Evolutionary conservation across 1,140 invertebrate genomes (phyloP), one percentile per base, ranked within the genome.

Genomic region (Conus betulinus): DNA sequence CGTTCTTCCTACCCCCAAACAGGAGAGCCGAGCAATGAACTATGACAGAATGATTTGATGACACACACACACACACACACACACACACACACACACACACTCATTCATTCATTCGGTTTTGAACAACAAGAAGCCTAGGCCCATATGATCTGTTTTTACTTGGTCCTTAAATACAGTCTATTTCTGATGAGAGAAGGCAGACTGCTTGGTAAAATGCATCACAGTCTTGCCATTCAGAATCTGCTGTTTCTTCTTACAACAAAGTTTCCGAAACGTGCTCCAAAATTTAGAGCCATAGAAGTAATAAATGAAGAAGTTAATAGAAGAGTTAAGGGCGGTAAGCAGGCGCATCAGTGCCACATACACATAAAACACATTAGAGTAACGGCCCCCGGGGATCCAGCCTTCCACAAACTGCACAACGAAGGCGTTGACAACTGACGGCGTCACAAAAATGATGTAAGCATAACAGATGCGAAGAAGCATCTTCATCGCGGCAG

Each of bases 381-480:
- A 20, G 81, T 55, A 83, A 23, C 81, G 81, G 20, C 81, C 81
- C 81, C 15, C 23, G 51, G 81, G 81, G 57, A 6, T 25, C 86
- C 71, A 87, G 11, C 53, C 55, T 17, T 76, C 67, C 0, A 85
- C 39, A 60, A n/a, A 74, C 67, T 85, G 84, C n/a, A 85, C 84
- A 55, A 85, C n/a, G 17, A 85, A 85, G 25, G 84, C 74, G 89
- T 91, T 60, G 89, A 89, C 74, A 88, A 91, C 81, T 87, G 89
- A 51, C 67, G 88, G 8, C 79, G 87, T 57, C 55, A 85, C 84
- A 82, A 60, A 67, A 87, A 74, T 76, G 74, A 85, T 67, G 52
- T 51, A 60, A 85, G 87, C 84, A 27, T 84, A 78, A 55, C 84
- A 88, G 3, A 84, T 82, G 4, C 87, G 63, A 8, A 82, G 57